phyloP scores from a whole-genome alignment of 2,797 vertebrate species.

The Columba guinea region DNA sequence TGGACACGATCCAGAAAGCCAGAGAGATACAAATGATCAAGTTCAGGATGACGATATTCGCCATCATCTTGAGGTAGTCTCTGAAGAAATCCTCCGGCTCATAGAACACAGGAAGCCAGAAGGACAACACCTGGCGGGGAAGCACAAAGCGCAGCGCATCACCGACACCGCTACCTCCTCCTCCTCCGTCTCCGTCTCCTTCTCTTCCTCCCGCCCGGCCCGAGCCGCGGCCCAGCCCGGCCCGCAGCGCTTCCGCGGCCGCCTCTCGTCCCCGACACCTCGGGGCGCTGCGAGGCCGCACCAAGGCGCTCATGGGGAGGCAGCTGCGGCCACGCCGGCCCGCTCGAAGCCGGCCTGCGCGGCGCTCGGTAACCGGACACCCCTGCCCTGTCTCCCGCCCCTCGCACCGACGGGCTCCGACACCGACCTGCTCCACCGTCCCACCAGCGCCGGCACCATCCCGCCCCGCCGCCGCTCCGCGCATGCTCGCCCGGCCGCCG shows the following conservation, averaged over 20 bases:
- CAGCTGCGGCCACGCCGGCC: background rate
- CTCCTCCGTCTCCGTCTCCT: no score
- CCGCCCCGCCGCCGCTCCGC: background rate
- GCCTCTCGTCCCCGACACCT: no score
- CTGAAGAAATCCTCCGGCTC: conserved; percentile 71
- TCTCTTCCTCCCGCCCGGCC: background rate
- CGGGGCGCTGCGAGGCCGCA: background rate
- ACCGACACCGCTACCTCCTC: background rate
- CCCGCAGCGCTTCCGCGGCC: background rate
- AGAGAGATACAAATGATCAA: conserved; percentile 88
- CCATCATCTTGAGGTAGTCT: conserved; percentile 90
- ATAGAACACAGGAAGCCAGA: conserved; percentile 63
- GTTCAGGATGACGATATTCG: conserved; percentile 88
- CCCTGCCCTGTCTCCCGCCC: no score
- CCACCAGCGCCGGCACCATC: background rate
- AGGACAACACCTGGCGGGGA: conserved; percentile 36
- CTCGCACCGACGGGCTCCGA: background rate
- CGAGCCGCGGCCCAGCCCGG: background rate
- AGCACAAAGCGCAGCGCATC: background rate
- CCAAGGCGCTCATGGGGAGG: background rate
- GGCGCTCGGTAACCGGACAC: background rate
- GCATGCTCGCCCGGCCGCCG: background rate
- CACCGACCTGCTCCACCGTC: background rate
- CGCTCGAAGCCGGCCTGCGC: background rate
- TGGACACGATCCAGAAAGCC: conserved; percentile 92